Base-by-base conservation (phyloP, 64 coral and sea anemone genomes). In the Dendronephthya gigantea region DNA sequence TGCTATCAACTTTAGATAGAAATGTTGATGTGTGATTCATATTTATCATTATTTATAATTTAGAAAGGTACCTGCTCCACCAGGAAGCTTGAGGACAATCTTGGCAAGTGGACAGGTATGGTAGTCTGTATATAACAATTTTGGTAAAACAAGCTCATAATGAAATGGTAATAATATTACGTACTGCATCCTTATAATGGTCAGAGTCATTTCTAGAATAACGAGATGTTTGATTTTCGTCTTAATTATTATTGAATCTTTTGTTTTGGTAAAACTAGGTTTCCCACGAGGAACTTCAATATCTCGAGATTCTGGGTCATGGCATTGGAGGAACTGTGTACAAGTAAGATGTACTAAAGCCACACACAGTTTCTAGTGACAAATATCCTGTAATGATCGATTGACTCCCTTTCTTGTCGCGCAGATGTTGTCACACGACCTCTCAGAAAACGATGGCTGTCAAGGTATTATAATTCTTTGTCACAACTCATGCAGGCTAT, bases 321-420 rank as follows among this genome's bases (percentile, higher is more conserved):
- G 92, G 92, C 19, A 94, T 88, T 85, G 92, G 92, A 88, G 92
- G 92, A 34, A 94, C 92, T 41, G 92, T 94, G 2, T 94, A 94
- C 43, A 90, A 89, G 92, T 94, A 29, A 65, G 19, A 66, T 30
- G 19, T 66, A 7, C 29, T 30, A 66, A 5, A 66, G 2, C 58
- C 14, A 66, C 22, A n/a, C 6, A n/a, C 22, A 7, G 6, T 66
- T 17, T 66, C 58, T 66, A 22, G 6, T 66, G 22, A 22, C 5
- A n/a, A 5, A 66, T 8, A 14, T 45, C 11, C 41, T 45, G 4
- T 11, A 45, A 45, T 19, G 25, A 1, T 62, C 17, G 1, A 1
- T 62, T 22, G 10, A 23, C 55, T 23, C 17, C 6, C 55, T 62
- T 62, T 62, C 25, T 7, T 23, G 25, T 27, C 16, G 0, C 25